Conservation (phyloP, 2,797 vertebrate genomes). For the Salarias fasciatus region DNA sequence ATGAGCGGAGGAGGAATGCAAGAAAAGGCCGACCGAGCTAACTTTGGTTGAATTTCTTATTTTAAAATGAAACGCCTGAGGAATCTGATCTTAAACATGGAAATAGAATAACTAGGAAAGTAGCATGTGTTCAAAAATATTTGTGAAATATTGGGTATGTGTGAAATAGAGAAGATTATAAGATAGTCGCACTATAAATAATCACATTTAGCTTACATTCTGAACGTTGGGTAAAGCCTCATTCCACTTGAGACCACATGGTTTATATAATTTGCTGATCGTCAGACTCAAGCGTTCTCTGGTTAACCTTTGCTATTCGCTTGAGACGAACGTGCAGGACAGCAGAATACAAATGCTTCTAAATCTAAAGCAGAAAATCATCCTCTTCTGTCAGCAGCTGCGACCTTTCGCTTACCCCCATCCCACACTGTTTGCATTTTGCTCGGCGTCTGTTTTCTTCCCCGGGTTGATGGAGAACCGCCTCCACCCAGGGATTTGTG, state of each 20-base stretch:
- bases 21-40: not conserved
- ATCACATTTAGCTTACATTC: not conserved
- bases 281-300: not conserved
- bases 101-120: too few species aligned
- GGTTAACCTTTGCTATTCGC: conserved; percentile 3
- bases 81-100: too few species aligned
- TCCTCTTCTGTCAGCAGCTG: not conserved
- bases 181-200: not conserved
- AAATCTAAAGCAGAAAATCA: not conserved
- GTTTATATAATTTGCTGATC: conserved; percentile 4
- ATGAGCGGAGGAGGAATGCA: conserved; percentile 6
- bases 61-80: too few species aligned
- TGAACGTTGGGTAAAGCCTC: too few species aligned
- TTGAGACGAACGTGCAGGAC: not conserved
- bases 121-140: too few species aligned
- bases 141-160: too few species aligned
- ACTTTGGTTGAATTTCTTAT: conserved; percentile 8
- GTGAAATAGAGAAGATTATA: too few species aligned
- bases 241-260: conserved; percentile 12
- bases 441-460: not conserved
- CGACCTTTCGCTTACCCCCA: not conserved
- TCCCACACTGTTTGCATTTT: not conserved
- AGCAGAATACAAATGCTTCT: conserved; percentile 10
- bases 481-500: too few species aligned
- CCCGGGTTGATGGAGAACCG: too few species aligned